A percentile compares a stretch with the other conserved stretches of the same genome.
These are phyloP conservation scores for Denticeps clupeoides DNA, from an alignment of 2,797 vertebrate species.

Conservation along the genomic window DNA sequence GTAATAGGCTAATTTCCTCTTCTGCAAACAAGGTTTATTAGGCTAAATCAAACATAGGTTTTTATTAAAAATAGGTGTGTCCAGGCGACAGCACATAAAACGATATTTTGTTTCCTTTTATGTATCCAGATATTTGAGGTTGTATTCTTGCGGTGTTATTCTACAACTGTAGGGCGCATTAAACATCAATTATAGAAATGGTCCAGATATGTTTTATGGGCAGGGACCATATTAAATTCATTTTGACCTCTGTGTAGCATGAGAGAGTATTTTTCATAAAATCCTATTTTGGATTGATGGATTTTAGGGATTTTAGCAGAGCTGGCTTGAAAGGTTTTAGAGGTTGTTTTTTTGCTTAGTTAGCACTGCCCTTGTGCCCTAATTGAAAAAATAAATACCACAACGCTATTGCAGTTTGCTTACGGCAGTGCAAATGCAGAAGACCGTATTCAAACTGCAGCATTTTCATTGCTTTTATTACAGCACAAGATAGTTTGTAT, in stretches of 20 bases:
- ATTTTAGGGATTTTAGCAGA: constrained; percentile 49
- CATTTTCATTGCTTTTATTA: too few relatives aligned
- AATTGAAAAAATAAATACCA: neutral
- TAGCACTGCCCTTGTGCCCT: constrained; percentile 30
- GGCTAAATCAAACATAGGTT: constrained; percentile 45
- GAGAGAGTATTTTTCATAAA: constrained; percentile 55
- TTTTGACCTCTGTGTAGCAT: constrained; percentile 56
- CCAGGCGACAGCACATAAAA: constrained; percentile 58
- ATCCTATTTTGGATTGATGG: constrained; percentile 54
- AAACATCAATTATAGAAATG: constrained; percentile 59
- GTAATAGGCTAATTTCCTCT: constrained; percentile 59
- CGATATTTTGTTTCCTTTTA: constrained; percentile 60
- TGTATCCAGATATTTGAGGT: constrained; percentile 57
- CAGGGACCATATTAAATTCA: constrained; percentile 58
- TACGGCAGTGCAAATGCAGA: too few relatives aligned
- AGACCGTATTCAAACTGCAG: too few relatives aligned
- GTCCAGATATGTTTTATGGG: constrained; percentile 44
- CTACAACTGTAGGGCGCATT: constrained; percentile 53
- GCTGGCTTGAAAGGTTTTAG: constrained; percentile 46
- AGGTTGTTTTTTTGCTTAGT: constrained; percentile 54
- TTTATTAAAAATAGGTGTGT: constrained; percentile 66
- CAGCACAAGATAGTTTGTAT: too few relatives aligned
- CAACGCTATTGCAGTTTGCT: too few relatives aligned
- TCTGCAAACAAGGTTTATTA: constrained; percentile 56
- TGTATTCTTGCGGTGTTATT: constrained; percentile 54